A percentile compares a stretch with the other conserved stretches of the same genome.
phyloP scores from a whole-genome alignment of 2,888 invertebrate species.

The Aphrophora alni region DNA sequence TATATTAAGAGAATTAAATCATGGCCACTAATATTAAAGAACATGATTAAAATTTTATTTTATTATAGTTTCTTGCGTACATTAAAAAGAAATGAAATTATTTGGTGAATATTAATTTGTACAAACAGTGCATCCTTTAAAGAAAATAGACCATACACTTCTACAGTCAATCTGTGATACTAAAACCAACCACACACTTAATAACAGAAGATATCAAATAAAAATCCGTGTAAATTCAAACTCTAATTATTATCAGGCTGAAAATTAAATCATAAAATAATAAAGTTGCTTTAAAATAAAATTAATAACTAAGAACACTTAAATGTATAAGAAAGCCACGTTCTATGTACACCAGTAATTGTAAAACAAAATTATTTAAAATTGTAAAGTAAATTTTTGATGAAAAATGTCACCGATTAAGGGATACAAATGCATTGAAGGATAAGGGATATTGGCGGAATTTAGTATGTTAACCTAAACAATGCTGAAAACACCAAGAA shows the following conservation, averaged over 20 bases:
- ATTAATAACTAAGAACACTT: neutral
- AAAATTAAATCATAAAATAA: neutral
- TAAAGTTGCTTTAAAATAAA: neutral
- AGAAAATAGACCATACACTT: neutral
- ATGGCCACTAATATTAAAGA: no score
- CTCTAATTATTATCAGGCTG: neutral
- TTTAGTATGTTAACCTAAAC: slow-evolving; percentile 7
- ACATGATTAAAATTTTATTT: no score
- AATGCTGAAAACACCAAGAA: slow-evolving; percentile 28
- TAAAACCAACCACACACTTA: neutral
- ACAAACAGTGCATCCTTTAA: neutral
- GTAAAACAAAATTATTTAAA: neutral
- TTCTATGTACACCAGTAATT: slow-evolving; percentile 33
- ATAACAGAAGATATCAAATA: neutral
- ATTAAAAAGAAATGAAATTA: neutral
- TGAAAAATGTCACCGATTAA: neutral
- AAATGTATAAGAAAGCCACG: slow-evolving; percentile 27
- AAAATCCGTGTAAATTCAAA: neutral
- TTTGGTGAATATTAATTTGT: neutral
- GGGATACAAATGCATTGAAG: slow-evolving; percentile 2
- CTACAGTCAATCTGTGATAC: neutral
- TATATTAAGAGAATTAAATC: no score
- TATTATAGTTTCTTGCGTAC: neutral
- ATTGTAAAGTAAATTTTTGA: neutral
- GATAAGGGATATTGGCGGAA: neutral